Evolutionary conservation across 2,113 vertebrate genomes (phyloP), one percentile per base, ranked within the genome.

Genomic region (Oreotrochilus melanogaster): DNA sequence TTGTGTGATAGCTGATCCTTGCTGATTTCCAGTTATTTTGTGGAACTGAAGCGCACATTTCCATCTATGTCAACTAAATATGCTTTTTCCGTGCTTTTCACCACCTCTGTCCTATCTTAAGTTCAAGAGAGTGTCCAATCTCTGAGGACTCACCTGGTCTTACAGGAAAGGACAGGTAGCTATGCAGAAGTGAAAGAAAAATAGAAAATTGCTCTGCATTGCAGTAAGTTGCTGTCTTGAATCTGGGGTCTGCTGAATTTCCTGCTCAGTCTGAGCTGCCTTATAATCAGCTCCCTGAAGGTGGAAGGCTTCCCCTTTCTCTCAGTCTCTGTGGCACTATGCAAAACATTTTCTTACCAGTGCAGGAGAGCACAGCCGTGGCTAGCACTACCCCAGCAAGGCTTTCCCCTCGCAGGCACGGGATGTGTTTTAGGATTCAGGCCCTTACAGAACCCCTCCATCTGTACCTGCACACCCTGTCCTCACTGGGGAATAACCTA

Each of bases 321-420:
- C 43, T 78, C 8, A 3, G 6, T 18, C 28, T 56, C 28, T 2
- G 1, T 24, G 18, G 10, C 2, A 1, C 19, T 76, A 50, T 61
- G 45, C 27, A 86, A 57, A 88, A 13, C 42, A 39, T 82, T 53
- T 35, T 43, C 30, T 23, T 17, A 28, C 17, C 0, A 0, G 11
- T 14, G 11, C 24, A 69, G 70, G 13, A 19, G 33, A 42, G 35
- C 9, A 2, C 35, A 37, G 18, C 6, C 2, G 2, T 8, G 14
- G 5, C 50, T 61, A 35, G 19, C 2, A 1, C 13, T 61, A 64
- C 2, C 8, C 17, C 10, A 1, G 37, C n/a, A 22, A 53, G 31
- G 15, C 11, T 82, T 37, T 58, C 17, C 16, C 27, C 21, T 53
- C 4, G 1, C 14, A 22, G 42, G 28, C 19, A 60, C 21, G 47